Evolutionary conservation across 2,113 vertebrate genomes (phyloP).

Genomic region (Acrocephalus arundinaceus): DNA sequence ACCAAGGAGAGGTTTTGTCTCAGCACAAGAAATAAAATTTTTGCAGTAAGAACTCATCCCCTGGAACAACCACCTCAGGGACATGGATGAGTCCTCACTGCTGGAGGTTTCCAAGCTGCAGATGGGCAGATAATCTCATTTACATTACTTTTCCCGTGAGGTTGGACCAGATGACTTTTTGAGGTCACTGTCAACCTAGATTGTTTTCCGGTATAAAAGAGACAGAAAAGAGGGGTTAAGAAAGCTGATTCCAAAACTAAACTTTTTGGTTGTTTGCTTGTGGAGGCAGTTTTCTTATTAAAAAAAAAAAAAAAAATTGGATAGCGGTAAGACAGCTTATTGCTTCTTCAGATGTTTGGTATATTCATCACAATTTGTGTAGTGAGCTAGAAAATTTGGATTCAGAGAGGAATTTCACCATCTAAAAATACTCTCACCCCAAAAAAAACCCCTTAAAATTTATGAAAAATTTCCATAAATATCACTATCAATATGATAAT

Average conservation of each 20-base stretch:
- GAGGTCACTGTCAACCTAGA: not conserved
- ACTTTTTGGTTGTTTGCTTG: rapidly evolving
- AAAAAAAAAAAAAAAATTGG: not conserved
- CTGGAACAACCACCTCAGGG: not conserved
- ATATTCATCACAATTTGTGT: not conserved
- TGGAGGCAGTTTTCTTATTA: not conserved
- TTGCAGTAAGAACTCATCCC: not conserved
- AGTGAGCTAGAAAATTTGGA: not conserved
- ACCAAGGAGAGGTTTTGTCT: not conserved
- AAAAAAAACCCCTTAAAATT: not conserved
- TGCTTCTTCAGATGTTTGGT: not conserved
- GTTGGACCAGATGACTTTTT: not conserved
- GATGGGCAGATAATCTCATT: not conserved
- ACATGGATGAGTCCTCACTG: not conserved
- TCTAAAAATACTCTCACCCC: not conserved
- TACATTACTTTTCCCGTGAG: not conserved
- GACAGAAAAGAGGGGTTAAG: not conserved
- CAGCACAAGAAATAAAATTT: not conserved
- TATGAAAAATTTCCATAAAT: not conserved
- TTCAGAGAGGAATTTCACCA: not conserved
- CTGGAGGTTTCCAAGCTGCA: not conserved
- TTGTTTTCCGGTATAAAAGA: not conserved
- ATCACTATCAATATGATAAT: not conserved
- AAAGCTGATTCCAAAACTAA: not conserved
- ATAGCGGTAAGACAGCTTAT: not conserved